These are phyloP conservation scores for Menura novaehollandiae DNA, from an alignment of 2,113 vertebrate species.

Conservation along the genomic window DNA sequence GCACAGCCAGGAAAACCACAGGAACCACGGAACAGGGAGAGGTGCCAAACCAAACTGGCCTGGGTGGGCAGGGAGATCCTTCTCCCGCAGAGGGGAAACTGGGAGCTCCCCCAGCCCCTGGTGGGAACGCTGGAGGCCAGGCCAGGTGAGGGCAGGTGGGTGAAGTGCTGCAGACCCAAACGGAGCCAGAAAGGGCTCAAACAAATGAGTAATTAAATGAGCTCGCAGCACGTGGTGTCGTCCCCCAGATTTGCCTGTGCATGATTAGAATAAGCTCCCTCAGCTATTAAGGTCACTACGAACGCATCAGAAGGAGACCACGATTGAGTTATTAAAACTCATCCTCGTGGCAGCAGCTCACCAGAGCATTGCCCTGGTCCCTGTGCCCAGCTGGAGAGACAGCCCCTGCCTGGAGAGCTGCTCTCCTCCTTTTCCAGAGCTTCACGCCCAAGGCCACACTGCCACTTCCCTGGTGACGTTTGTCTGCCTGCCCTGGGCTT, in stretches of 20 bases:
- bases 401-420: background rate
- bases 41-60: background rate
- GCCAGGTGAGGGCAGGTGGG: background rate
- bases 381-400: background rate
- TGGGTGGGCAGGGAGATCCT: background rate
- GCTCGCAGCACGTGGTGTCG: background rate
- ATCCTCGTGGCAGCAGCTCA: background rate
- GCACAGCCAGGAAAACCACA: background rate
- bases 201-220: background rate
- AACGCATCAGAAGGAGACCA: background rate
- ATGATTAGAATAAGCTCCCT: background rate
- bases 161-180: background rate
- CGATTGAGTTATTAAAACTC: background rate
- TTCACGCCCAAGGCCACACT: background rate
- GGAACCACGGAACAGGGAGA: background rate
- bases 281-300: background rate
- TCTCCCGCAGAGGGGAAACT: background rate
- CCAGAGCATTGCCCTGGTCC: background rate
- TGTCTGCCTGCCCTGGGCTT: background rate
- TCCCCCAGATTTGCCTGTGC: background rate
- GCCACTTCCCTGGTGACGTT: background rate
- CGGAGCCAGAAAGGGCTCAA: background rate
- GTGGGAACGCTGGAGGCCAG: background rate
- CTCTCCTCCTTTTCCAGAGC: background rate
- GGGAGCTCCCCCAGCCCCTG: background rate